phyloP scores from a whole-genome alignment of 37 sponge, comb jelly and placozoan genomes.

The Cladorhizidae sp. region DNA sequence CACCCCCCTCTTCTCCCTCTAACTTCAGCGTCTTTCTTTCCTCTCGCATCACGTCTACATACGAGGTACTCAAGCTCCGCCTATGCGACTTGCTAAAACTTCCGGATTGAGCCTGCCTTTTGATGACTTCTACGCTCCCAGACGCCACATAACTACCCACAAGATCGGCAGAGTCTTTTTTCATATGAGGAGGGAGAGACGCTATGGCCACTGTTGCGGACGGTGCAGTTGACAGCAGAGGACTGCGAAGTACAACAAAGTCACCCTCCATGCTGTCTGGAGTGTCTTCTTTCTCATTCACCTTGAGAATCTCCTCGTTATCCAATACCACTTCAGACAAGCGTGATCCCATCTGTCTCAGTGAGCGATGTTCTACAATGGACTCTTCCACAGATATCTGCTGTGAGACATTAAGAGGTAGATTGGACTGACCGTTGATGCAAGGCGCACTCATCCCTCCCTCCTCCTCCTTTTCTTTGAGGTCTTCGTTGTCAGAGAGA shows the following conservation, averaged over 20 bases:
- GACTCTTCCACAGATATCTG: conserved; percentile 3
- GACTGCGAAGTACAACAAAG: conserved; percentile 13
- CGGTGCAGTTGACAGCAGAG: not conserved
- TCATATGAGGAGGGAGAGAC: too few species aligned
- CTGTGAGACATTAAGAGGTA: not conserved
- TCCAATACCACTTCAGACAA: not conserved
- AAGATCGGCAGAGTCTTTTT: too few species aligned
- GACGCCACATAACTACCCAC: not conserved
- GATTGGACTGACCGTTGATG: too few species aligned
- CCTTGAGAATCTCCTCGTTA: not conserved
- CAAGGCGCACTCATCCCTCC: not conserved
- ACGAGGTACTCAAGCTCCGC: conserved; percentile 32
- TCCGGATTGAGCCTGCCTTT: not conserved
- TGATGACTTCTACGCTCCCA: not conserved
- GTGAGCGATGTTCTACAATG: conserved; percentile 1
- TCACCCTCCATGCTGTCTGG: not conserved
- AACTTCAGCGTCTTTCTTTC: not conserved
- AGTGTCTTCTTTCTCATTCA: not conserved
- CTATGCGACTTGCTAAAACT: conserved; percentile 5
- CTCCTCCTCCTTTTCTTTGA: not conserved
- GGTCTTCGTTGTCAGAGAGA: not conserved
- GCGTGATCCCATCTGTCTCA: not conserved
- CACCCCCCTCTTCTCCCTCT: not conserved
- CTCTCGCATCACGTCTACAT: conserved; percentile 3
- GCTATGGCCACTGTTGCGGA: too few species aligned